A percentile compares a stretch with the other conserved stretches of the same genome.
Conservation (phyloP, 2,888 invertebrate genomes). For the Drosophila mercatorum region DNA sequence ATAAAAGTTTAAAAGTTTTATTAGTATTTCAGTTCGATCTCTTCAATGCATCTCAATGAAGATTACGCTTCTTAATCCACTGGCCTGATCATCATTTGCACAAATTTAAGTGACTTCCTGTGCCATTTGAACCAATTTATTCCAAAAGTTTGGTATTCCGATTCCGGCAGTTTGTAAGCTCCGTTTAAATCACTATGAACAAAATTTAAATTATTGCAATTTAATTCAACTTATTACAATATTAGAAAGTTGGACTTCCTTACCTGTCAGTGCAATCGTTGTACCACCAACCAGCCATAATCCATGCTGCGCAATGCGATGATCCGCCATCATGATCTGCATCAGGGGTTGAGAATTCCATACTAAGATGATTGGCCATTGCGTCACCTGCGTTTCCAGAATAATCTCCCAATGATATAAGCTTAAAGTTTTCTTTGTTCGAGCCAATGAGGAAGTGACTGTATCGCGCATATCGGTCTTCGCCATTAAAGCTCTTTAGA, state of each 20-base stretch:
- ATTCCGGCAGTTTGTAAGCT: background rate
- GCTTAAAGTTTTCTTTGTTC: background rate
- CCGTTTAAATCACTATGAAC: too few relatives aligned
- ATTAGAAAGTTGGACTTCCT: too few relatives aligned
- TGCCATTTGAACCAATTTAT: background rate
- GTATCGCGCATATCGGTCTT: background rate
- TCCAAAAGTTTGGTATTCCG: background rate
- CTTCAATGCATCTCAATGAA: background rate
- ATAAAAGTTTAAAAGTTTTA: background rate
- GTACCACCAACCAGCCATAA: too few relatives aligned
- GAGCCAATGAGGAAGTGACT: background rate
- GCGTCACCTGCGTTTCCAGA: too few relatives aligned
- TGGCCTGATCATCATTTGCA: background rate
- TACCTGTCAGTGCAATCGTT: too few relatives aligned
- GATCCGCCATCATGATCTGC: too few relatives aligned
- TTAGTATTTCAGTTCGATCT: background rate
- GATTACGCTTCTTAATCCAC: background rate
- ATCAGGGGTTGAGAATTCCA: too few relatives aligned
- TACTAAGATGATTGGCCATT: too few relatives aligned
- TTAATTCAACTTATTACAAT: too few relatives aligned
- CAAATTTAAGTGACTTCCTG: background rate
- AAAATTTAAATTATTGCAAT: too few relatives aligned
- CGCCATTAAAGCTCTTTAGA: too few relatives aligned
- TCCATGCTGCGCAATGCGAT: too few relatives aligned
- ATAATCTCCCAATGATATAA: background rate